Evolutionary conservation across 2,888 invertebrate genomes (phyloP).

Genomic region (Ormia ochracea): DNA sequence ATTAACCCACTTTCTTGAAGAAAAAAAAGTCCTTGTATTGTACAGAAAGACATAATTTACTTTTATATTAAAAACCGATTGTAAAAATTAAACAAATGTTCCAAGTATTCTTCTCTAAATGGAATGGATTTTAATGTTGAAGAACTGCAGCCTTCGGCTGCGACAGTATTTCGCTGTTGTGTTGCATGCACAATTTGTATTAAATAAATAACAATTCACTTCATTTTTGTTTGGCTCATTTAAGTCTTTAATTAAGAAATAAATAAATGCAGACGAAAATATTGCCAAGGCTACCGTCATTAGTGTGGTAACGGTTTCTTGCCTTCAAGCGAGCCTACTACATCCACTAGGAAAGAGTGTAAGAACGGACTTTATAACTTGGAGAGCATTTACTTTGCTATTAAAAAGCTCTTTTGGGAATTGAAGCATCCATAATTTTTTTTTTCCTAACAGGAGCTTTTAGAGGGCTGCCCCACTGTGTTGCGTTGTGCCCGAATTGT

Average conservation of each 20-base stretch:
- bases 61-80: background rate
- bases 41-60: background rate
- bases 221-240: background rate
- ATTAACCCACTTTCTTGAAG: background rate
- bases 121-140: background rate
- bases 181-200: slow-evolving; percentile 21
- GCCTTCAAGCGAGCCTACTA: too few relatives aligned
- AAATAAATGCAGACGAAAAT: background rate
- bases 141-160: slow-evolving; percentile 26
- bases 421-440: too few relatives aligned
- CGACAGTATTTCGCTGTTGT: slow-evolving; percentile 28
- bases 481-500: too few relatives aligned
- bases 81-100: background rate
- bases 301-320: too few relatives aligned
- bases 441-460: too few relatives aligned
- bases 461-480: too few relatives aligned
- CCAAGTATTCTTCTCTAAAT: background rate
- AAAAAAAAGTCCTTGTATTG: background rate
- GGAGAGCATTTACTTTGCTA: too few relatives aligned
- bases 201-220: background rate
- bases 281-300: too few relatives aligned
- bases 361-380: too few relatives aligned
- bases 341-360: too few relatives aligned
- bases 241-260: background rate
- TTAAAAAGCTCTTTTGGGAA: too few relatives aligned